Evolutionary conservation across 2,888 invertebrate genomes (phyloP), one percentile per base, ranked within the genome.

Genomic region (Hipparchia sbordonii): DNA sequence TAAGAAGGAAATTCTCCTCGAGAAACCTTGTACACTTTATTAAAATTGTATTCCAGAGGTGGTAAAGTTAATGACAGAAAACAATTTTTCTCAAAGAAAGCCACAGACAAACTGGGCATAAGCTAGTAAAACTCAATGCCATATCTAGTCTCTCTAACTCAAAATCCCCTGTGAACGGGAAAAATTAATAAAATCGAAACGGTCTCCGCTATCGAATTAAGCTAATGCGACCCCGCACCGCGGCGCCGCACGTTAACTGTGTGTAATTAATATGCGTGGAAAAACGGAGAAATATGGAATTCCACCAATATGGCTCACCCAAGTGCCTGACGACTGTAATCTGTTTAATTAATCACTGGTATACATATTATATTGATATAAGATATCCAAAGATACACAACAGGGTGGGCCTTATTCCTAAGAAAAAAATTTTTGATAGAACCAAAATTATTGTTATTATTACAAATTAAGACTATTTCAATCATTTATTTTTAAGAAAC

Each of bases 141-240:
- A 46, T 72, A 73, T 82, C 84, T 62, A 81, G 80, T 6, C 9
- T 3, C 12, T 74, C 69, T 79, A 76, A 12, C 63, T 81, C 76
- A 13, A 7, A 23, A 46, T 56, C 69, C 69, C 23, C 10, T 57
- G 54, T 59, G 82, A 84, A 76, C 79, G 81, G 83, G 85, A 68
- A 87, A 88, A 87, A 88, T 87, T 88, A 88, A 89, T 89, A 88
- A 89, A 89, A 90, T 86, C 85, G 88, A 88, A 87, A 82, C 83
- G 82, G 82, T 82, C 82, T 82, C 84, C 81, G 81, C 76, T 79
- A 85, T 86, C 89, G 85, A 87, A 90, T 90, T 88, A 90, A 90
- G 89, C 89, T 91, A 91, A 91, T 91, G 89, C 84, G 85, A 79
- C 81, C 80, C 81, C 81, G 81, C 52, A 79, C 81, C 80, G 81